phyloP scores from a whole-genome alignment of 2,888 invertebrate species.

The Diploptera punctata region DNA sequence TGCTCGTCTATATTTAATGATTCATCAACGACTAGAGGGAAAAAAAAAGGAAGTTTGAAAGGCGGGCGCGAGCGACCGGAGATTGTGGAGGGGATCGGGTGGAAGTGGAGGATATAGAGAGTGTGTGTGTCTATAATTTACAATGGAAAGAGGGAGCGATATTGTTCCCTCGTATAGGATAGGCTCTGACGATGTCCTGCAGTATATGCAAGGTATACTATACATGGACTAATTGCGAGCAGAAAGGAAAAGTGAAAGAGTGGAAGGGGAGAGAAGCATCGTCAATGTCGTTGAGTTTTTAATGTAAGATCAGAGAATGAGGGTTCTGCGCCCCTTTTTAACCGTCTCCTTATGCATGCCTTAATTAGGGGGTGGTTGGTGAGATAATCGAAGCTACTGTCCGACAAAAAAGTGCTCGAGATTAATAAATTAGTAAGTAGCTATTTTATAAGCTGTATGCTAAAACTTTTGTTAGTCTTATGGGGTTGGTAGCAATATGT shows the following conservation, averaged over 20 bases:
- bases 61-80: slow-evolving; percentile 30
- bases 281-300: slow-evolving; percentile 14
- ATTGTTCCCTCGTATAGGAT: slow-evolving; percentile 13
- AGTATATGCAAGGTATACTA: slow-evolving; percentile 18
- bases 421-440: too few relatives aligned
- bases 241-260: slow-evolving; percentile 22
- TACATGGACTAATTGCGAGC: slow-evolving; percentile 21
- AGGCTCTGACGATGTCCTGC: background rate
- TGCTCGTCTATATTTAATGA: slow-evolving; percentile 43
- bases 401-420: too few relatives aligned
- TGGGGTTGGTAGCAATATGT: too few relatives aligned
- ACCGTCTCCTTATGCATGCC: background rate
- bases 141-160: slow-evolving; percentile 26
- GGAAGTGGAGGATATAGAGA: slow-evolving; percentile 18
- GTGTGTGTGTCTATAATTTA: slow-evolving; percentile 32
- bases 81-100: slow-evolving; percentile 21
- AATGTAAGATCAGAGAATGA: background rate
- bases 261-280: background rate
- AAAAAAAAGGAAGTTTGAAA: slow-evolving; percentile 35
- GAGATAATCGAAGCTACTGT: too few relatives aligned
- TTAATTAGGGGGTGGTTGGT: too few relatives aligned
- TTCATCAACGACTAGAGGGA: slow-evolving; percentile 39
- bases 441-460: too few relatives aligned
- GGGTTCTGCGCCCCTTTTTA: background rate
- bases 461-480: too few relatives aligned